These are phyloP conservation scores for Apodemia mormo DNA, from an alignment of 2,888 invertebrate genomes.

Conservation along the genomic window DNA sequence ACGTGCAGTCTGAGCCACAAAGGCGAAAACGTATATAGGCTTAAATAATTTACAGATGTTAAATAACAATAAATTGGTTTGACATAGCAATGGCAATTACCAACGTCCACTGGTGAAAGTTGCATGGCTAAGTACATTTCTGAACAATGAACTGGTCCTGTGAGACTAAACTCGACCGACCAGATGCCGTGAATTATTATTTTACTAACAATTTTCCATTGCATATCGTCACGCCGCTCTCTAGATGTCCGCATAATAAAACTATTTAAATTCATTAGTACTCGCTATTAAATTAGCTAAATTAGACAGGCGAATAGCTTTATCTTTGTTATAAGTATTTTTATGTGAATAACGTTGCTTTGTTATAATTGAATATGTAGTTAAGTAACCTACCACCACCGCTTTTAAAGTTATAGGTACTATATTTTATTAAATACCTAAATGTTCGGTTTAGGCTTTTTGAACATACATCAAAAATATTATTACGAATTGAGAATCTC, in stretches of 20 bases:
- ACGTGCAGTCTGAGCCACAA: neutral
- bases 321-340: neutral
- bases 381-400: no score
- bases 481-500: no score
- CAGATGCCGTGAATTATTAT: conserved; percentile 49
- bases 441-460: no score
- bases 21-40: neutral
- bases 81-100: conserved; percentile 43
- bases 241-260: conserved; percentile 21
- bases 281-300: neutral
- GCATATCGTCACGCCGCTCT: conserved; percentile 22
- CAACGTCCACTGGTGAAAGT: conserved; percentile 53
- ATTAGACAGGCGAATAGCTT: neutral
- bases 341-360: neutral
- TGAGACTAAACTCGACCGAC: conserved; percentile 48
- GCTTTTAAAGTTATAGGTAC: no score
- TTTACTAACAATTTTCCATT: conserved; percentile 45
- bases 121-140: conserved; percentile 49
- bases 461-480: no score
- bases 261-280: conserved; percentile 19
- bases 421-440: no score
- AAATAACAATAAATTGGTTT: conserved; percentile 34
- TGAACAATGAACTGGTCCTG: conserved; percentile 61
- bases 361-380: neutral
- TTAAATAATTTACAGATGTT: neutral